A percentile compares a stretch with the other conserved stretches of the same genome.
Conservation (phyloP, 2,797 vertebrate genomes). For the Synanceia verrucosa region DNA sequence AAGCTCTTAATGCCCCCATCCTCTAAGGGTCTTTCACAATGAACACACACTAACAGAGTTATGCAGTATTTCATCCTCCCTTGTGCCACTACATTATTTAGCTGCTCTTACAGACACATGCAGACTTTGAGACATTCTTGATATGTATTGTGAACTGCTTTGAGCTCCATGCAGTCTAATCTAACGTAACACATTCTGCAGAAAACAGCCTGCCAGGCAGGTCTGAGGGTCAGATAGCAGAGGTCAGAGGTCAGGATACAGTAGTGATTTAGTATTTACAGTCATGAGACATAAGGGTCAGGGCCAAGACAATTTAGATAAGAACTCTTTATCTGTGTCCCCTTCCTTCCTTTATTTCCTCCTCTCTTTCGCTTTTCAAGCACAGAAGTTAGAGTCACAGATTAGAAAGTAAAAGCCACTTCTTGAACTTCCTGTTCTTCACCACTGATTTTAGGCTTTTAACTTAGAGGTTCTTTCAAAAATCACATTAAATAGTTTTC, state of each 20-base stretch:
- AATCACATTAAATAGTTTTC: background rate
- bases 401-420: conserved; percentile 52
- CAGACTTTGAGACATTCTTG: conserved; percentile 5
- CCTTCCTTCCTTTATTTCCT: conserved; percentile 65
- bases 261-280: conserved; percentile 67
- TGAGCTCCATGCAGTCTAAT: conserved; percentile 11
- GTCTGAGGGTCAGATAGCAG: conserved; percentile 43
- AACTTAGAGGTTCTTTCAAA: background rate
- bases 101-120: conserved; percentile 2
- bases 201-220: conserved; percentile 24
- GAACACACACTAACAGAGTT: conserved; percentile 37
- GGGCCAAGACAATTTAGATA: conserved; percentile 83
- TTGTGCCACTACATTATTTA: conserved; percentile 27
- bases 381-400: conserved; percentile 38
- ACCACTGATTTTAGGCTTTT: conserved; percentile 14
- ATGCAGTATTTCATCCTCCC: conserved; percentile 48
- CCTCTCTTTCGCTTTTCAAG: conserved; percentile 54
- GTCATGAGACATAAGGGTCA: conserved; percentile 71
- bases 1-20: conserved; percentile 86
- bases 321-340: conserved; percentile 68
- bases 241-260: conserved; percentile 66
- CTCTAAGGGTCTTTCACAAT: conserved; percentile 50
- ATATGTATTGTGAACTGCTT: background rate
- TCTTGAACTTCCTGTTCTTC: conserved; percentile 48
- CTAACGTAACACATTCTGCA: conserved; percentile 13